A percentile compares a stretch with the other conserved stretches of the same genome.
Conservation (phyloP, 2,797 vertebrate genomes). For the Helostoma temminkii region DNA sequence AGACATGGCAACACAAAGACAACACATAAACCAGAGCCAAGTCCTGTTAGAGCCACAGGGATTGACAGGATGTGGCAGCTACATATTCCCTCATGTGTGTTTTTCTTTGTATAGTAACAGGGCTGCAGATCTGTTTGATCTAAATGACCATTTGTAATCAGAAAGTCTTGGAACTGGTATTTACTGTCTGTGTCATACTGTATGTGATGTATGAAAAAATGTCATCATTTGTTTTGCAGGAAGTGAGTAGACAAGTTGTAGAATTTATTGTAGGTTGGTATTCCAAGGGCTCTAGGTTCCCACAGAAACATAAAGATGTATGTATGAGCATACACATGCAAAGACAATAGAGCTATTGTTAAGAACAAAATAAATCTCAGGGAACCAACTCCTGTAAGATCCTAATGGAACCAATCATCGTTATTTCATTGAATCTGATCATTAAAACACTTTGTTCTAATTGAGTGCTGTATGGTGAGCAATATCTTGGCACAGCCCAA, state of each 20-base stretch:
- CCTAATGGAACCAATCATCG: conserved; percentile 56
- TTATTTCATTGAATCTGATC: conserved; percentile 66
- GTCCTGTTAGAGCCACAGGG: conserved; percentile 17
- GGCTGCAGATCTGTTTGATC: conserved; percentile 26
- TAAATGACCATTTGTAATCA: conserved; percentile 28
- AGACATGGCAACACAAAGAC: conserved; percentile 48
- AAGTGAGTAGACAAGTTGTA: conserved; percentile 38
- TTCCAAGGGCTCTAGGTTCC: conserved; percentile 40
- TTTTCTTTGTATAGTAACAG: conserved; percentile 21
- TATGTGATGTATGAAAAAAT: conserved; percentile 21
- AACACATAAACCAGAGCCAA: conserved; percentile 23
- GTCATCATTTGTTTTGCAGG: conserved; percentile 26
- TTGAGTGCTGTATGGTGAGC: conserved; percentile 46
- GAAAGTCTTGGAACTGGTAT: conserved; percentile 26
- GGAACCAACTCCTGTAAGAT: conserved; percentile 25
- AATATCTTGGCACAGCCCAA: conserved; percentile 62
- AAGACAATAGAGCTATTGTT: conserved; percentile 58
- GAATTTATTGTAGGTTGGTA: conserved; percentile 17
- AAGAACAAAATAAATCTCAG: conserved; percentile 24
- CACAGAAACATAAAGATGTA: conserved; percentile 28
- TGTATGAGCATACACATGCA: not conserved
- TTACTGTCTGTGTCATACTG: conserved; percentile 28
- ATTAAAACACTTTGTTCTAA: conserved; percentile 65
- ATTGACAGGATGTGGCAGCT: conserved; percentile 29
- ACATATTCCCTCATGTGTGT: not conserved